Evolutionary conservation across 92 coral and sea anemone genomes (phyloP).

Genomic region (Zoanthus solanderi): DNA sequence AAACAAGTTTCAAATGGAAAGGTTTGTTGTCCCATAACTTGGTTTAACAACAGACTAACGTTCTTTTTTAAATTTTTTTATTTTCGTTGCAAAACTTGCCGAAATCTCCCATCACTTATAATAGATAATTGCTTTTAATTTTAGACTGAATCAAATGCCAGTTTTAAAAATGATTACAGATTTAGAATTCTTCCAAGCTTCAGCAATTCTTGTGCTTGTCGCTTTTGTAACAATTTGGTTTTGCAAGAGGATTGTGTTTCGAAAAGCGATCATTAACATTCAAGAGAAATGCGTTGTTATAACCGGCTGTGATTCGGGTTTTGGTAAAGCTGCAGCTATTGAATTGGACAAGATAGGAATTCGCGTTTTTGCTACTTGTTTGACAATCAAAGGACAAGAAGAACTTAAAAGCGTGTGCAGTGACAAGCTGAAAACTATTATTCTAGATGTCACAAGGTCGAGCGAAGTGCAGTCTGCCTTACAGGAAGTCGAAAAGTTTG

Average conservation of each 20-base stretch:
- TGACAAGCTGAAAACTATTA: conserved; percentile 63
- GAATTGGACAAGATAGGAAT: conserved; percentile 85
- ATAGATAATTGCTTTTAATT: neutral
- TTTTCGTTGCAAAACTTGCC: neutral
- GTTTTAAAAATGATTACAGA: conserved; percentile 26
- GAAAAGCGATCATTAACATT: conserved; percentile 12
- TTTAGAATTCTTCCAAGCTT: neutral
- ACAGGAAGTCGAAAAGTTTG: conserved; percentile 51
- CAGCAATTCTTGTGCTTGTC: neutral
- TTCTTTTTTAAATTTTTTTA: neutral
- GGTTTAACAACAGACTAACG: too few species aligned
- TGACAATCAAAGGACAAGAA: conserved; percentile 76
- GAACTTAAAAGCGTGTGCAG: conserved; percentile 66
- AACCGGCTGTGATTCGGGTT: conserved; percentile 95
- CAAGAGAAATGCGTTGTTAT: conserved; percentile 70
- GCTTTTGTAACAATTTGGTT: conserved; percentile 23
- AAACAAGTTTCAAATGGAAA: neutral
- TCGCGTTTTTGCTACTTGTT: conserved; percentile 88
- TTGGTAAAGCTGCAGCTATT: conserved; percentile 82
- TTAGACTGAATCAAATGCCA: conserved; percentile 4
- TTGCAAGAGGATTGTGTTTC: conserved; percentile 29
- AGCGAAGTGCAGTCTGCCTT: conserved; percentile 58
- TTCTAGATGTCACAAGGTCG: conserved; percentile 81
- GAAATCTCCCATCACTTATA: neutral
- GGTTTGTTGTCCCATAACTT: conserved; percentile 2